A percentile compares a stretch with the other conserved stretches of the same genome.
Evolutionary conservation across 2,888 invertebrate species (phyloP).

Genomic region (Argyresthia albistria): DNA sequence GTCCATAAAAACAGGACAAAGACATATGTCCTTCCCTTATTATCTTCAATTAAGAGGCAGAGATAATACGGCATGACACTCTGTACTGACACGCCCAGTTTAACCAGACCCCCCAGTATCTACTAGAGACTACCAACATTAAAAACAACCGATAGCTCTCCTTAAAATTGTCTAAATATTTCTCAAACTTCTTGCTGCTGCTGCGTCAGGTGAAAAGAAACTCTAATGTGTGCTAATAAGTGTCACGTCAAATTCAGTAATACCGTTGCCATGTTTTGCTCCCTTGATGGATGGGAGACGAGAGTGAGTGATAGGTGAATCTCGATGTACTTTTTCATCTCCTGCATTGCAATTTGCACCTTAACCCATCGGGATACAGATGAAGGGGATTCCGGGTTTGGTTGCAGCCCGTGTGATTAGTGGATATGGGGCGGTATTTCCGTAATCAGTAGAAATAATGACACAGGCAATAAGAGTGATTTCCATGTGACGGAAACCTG

Average conservation of each 20-base stretch:
- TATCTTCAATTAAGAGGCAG: slow-evolving; percentile 70
- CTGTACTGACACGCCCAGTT: slow-evolving; percentile 19
- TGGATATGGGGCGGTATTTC: slow-evolving; percentile 35
- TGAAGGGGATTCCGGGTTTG: not conserved
- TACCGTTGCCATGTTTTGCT: not conserved
- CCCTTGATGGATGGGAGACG: slow-evolving; percentile 4
- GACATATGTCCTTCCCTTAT: slow-evolving; percentile 67
- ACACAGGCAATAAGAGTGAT: slow-evolving; percentile 9
- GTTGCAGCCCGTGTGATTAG: slow-evolving; percentile 38
- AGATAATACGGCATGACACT: slow-evolving; percentile 65
- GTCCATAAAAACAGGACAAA: slow-evolving; percentile 67
- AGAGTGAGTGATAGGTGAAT: slow-evolving; percentile 5
- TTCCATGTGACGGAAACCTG: not conserved
- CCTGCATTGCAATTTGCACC: slow-evolving; percentile 21
- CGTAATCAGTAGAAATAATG: slow-evolving; percentile 54
- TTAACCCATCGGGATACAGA: slow-evolving; percentile 13
- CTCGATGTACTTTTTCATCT: slow-evolving; percentile 10
- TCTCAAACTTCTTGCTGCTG: not conserved
- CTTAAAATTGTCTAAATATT: slow-evolving; percentile 20
- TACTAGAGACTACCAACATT: slow-evolving; percentile 2
- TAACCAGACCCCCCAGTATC: slow-evolving; percentile 23
- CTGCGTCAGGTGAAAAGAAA: not conserved
- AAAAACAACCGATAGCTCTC: slow-evolving; percentile 20
- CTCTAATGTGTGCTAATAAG: not conserved
- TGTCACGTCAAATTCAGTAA: not conserved